Base-by-base conservation (phyloP, 2,797 vertebrate species). In the Hafferia zeledoni region DNA sequence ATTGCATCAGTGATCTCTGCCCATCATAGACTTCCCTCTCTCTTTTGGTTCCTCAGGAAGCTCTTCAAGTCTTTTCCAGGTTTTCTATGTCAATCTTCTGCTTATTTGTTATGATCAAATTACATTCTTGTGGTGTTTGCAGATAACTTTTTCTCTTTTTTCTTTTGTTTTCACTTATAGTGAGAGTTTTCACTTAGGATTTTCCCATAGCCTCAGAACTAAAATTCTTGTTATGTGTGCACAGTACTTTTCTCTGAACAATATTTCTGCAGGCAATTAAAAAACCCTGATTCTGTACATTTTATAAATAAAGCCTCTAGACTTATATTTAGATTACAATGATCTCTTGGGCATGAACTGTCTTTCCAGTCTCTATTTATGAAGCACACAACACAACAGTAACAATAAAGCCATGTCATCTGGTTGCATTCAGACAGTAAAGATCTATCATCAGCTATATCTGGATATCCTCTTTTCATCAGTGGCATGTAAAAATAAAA, bases 291-390 rank as follows among this genome's bases (percentile, higher is more conserved):
- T 84, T 74, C 75, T 90, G 75, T 80, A 63, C 37, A 80, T 89
- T 95, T 92, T 92, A 85, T 89, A 89, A 96, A 93, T 95, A 93
- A 93, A 94, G 44, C 60, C 56, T 82, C 78, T 72, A 84, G 86
- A 84, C 31, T 83, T 95, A 92, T 84, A 94, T 95, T 95, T 96
- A 93, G 91, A 96, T 94, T 87, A 95, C 89, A 93, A 64, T 89
- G 92, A 93, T 95, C 71, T 95, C 78, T 91, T 91, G 89, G 78
- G 87, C 75, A 59, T 84, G 78, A 92, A 91, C 83, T 77, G 60
- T 87, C 87, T 94, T 94, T 67, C 68, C 43, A 94, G 57, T 71
- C 89, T 88, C 79, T 91, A 83, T 87, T 93, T 95, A 69, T 84
- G 81, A 96, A 93, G 61, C 5, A 18, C 41, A 56, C 13, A 49